Percentiles rank a stretch among this genome's conserved stretches.
Conservation (phyloP, 1,140 invertebrate genomes). For the Drosophila serrata region DNA sequence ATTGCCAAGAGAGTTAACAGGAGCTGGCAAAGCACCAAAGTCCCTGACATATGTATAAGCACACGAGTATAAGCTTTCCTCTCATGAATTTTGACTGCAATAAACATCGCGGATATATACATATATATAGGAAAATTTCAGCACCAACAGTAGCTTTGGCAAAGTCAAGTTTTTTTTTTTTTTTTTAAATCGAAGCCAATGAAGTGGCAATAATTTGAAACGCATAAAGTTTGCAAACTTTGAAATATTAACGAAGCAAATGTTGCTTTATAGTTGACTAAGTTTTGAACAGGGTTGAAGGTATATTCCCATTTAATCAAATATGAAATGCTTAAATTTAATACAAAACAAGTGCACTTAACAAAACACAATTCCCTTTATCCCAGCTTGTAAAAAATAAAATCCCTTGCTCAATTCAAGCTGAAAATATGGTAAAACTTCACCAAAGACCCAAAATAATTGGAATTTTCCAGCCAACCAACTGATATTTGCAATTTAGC, state of each 20-base stretch:
- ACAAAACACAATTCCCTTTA: neutral
- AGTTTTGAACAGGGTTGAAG: neutral
- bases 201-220: slow-evolving; percentile 4
- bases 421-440: neutral
- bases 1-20: slow-evolving; percentile 27
- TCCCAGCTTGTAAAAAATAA: neutral
- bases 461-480: slow-evolving; percentile 8
- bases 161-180: slow-evolving; percentile 8
- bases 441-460: neutral
- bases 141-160: slow-evolving; percentile 5
- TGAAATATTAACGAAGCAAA: neutral
- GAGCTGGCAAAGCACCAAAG: slow-evolving; percentile 31
- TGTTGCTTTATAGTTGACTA: neutral
- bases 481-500: slow-evolving; percentile 18
- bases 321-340: neutral
- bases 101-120: neutral
- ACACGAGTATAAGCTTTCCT: neutral
- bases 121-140: slow-evolving; percentile 4
- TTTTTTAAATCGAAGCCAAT: slow-evolving; percentile 15
- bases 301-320: neutral
- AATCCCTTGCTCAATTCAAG: neutral
- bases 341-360: neutral
- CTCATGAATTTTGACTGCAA: neutral
- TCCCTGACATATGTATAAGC: slow-evolving; percentile 25
- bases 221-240: neutral